Conservation (phyloP, 2,888 invertebrate species). For the Calameuta idolon region DNA sequence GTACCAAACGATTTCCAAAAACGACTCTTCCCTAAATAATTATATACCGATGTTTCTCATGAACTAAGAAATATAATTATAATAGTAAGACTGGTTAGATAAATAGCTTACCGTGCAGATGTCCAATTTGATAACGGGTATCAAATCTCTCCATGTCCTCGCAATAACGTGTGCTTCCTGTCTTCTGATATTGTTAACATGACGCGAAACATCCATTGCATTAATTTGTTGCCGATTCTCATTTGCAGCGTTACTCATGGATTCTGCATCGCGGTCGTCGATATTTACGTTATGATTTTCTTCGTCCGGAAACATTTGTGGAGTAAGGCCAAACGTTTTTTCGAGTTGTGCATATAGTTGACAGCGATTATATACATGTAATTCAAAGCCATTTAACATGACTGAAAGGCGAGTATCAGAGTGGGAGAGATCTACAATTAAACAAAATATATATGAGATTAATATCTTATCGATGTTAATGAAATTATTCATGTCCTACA, state of each 20-base stretch:
- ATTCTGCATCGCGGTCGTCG: constrained; percentile 55
- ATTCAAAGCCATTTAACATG: constrained; percentile 92
- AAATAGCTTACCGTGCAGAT: constrained; percentile 78
- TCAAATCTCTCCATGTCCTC: constrained; percentile 93
- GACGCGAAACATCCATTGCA: constrained; percentile 59
- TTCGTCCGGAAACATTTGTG: constrained; percentile 78
- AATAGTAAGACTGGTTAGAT: constrained; percentile 4
- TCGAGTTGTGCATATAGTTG: constrained; percentile 88
- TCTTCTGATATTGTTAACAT: constrained; percentile 67
- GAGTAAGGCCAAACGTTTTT: constrained; percentile 86
- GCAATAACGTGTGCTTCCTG: constrained; percentile 85
- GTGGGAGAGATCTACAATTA: constrained; percentile 87
- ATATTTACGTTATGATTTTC: constrained; percentile 62
- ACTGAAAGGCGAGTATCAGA: constrained; percentile 92
- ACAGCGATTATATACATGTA: constrained; percentile 95
- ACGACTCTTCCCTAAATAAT: constrained; percentile 83
- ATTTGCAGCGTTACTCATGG: constrained; percentile 51
- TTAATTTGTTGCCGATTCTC: constrained; percentile 58
- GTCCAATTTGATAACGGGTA: constrained; percentile 96
- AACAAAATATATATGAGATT: not conserved
- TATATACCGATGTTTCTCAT: not conserved
- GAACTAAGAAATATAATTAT: not conserved
- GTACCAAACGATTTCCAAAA: constrained; percentile 94
- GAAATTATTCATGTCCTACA: not conserved
- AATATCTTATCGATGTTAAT: not conserved